Evolutionary conservation across 2,113 vertebrate species (phyloP).

Genomic region (Emydocephalus ijimae): DNA sequence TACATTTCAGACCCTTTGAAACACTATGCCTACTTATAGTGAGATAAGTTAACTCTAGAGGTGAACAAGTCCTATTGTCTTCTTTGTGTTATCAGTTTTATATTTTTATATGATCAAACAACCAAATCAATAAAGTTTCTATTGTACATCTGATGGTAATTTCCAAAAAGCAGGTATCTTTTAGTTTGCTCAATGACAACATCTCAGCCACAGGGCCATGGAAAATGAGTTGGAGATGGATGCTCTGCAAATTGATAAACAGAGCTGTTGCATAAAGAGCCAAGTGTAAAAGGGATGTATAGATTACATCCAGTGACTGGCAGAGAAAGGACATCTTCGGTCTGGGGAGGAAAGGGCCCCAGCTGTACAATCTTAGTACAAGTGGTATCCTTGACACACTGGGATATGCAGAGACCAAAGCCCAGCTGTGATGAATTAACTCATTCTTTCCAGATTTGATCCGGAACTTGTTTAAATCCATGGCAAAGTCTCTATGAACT

Average conservation of each 20-base stretch:
- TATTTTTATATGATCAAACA: background rate
- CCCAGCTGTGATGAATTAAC: constrained; percentile 29
- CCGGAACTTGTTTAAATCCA: background rate
- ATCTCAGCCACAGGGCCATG: background rate
- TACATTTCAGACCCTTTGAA: background rate
- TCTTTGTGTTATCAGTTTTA: background rate
- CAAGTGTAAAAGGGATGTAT: constrained; percentile 13
- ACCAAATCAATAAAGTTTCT: background rate
- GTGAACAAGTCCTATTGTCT: background rate
- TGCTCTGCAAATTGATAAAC: background rate
- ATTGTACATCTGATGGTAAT: background rate
- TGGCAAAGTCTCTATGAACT: background rate
- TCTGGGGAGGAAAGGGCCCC: constrained; percentile 3
- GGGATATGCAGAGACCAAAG: background rate
- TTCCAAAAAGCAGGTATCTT: background rate
- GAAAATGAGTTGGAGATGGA: background rate
- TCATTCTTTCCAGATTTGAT: background rate
- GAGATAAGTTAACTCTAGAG: background rate
- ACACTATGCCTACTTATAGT: background rate
- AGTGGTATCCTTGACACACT: background rate
- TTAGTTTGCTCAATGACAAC: background rate
- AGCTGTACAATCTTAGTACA: constrained; percentile 15
- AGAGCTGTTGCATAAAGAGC: constrained; percentile 16
- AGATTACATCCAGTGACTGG: constrained; percentile 16
- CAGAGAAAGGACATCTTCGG: constrained; percentile 11